Percentiles rank a stretch among this genome's conserved stretches.
phyloP scores from a whole-genome alignment of 2,113 vertebrate genomes.

The Craseonycteris thonglongyai region DNA sequence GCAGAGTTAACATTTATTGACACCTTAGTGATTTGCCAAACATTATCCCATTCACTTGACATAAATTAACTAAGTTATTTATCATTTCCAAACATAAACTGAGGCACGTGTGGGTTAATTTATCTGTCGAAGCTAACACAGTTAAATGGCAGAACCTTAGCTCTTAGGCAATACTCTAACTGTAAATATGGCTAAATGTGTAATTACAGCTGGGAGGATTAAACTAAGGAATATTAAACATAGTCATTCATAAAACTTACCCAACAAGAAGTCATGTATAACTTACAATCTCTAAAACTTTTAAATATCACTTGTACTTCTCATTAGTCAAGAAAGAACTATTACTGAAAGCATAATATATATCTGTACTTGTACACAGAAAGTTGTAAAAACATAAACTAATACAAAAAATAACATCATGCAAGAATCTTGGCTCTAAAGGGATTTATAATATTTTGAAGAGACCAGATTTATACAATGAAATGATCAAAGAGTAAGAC shows the following conservation, averaged over 20 bases:
- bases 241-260: background rate
- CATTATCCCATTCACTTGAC: background rate
- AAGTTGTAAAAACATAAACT: background rate
- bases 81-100: background rate
- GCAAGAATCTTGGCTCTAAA: background rate
- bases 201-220: background rate
- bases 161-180: background rate
- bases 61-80: background rate
- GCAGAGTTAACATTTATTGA: background rate
- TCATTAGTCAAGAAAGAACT: slow-evolving; percentile 3
- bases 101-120: background rate
- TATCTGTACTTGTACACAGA: background rate
- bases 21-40: background rate
- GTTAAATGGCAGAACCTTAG: background rate
- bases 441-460: background rate
- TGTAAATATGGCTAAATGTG: background rate
- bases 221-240: background rate
- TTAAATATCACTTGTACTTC: background rate
- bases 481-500: background rate
- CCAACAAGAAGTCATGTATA: background rate
- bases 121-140: background rate
- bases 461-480: background rate
- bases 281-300: background rate
- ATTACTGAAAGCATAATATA: background rate
- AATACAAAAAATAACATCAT: background rate